Conservation (phyloP, 2,113 vertebrate species). For the Callocephalon fimbriatum region DNA sequence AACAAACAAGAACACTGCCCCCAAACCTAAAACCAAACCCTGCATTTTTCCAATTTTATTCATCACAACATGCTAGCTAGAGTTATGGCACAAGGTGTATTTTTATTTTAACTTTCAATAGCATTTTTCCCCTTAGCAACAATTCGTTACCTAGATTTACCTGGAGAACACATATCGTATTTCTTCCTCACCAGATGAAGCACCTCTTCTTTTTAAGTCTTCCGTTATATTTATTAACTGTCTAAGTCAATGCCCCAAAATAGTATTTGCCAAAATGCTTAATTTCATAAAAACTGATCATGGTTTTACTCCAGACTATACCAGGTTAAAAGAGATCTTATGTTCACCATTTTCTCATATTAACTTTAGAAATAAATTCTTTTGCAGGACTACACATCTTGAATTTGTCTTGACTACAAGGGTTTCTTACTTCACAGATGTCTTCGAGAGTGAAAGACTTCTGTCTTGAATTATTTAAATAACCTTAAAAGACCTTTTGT, state of each 20-base stretch:
- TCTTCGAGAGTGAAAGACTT: background rate
- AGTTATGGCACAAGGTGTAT: rapidly evolving
- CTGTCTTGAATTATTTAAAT: background rate
- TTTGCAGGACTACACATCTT: background rate
- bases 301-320: background rate
- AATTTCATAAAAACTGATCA: background rate
- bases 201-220: background rate
- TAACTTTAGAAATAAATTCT: background rate
- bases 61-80: background rate
- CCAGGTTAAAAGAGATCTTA: background rate
- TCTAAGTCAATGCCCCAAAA: background rate
- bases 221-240: background rate
- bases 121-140: background rate
- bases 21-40: background rate
- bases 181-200: background rate
- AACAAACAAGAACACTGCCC: background rate
- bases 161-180: background rate
- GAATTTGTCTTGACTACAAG: background rate
- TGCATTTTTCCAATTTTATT: background rate
- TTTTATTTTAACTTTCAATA: background rate
- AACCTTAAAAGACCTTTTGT: background rate
- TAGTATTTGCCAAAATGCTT: background rate
- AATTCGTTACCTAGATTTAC: background rate
- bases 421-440: background rate
- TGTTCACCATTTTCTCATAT: background rate